Conservation (phyloP, 1,140 invertebrate genomes). For the Palaemon carinicauda region DNA sequence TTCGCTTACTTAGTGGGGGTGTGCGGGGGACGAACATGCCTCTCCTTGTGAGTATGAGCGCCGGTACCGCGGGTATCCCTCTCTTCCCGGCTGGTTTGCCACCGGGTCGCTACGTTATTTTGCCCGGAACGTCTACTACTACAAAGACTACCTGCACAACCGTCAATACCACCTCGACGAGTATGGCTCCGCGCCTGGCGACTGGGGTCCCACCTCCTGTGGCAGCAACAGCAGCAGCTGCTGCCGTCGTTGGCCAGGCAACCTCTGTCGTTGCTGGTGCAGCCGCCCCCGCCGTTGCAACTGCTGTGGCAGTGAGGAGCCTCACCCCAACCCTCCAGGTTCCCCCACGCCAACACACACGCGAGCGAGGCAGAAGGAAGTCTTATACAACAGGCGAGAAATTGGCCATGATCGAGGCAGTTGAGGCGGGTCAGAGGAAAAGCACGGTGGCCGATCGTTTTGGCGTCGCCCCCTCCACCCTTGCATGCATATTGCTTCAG, state of each 20-base stretch:
- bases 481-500: constrained; percentile 58
- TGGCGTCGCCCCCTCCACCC: constrained; percentile 58
- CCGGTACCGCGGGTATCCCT: constrained; percentile 39
- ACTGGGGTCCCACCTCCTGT: not conserved
- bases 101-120: constrained; percentile 58
- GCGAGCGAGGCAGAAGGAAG: constrained; percentile 42
- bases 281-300: not conserved
- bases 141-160: constrained; percentile 26
- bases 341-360: constrained; percentile 40
- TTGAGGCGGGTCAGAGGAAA: constrained; percentile 57
- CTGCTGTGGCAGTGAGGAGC: not conserved
- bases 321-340: not conserved
- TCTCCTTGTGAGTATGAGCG: constrained; percentile 57
- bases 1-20: constrained; percentile 28
- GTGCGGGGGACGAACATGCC: constrained; percentile 49
- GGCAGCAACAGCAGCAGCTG: not conserved
- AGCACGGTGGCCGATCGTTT: constrained; percentile 56
- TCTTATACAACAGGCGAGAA: constrained; percentile 53
- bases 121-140: constrained; percentile 49
- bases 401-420: constrained; percentile 58
- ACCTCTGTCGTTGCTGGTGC: constrained; percentile 12
- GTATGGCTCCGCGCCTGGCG: constrained; percentile 19
- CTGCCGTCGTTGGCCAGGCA: not conserved
- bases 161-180: constrained; percentile 50
- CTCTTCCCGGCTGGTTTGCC: constrained; percentile 58